Conservation (phyloP, 1,140 invertebrate genomes). For the Philaenus spumarius region DNA sequence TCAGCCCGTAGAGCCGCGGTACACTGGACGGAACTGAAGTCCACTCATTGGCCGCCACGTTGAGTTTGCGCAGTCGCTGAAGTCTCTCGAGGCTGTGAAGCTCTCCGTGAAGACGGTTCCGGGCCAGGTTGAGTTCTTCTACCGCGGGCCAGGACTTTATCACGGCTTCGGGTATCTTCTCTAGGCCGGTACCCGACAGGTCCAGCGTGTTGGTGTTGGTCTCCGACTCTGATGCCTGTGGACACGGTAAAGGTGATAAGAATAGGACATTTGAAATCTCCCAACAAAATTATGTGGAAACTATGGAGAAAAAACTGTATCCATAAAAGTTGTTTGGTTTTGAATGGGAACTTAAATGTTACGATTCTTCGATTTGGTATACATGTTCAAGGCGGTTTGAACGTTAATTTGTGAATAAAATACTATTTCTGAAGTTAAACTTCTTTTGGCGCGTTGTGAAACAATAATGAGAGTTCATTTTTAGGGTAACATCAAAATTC, state of each 20-base stretch:
- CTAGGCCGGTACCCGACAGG: slow-evolving; percentile 51
- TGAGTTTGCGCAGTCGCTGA: slow-evolving; percentile 18
- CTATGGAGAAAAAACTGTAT: too few species aligned
- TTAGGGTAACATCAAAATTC: too few species aligned
- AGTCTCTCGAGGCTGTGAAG: slow-evolving; percentile 23
- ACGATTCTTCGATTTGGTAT: too few species aligned
- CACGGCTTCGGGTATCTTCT: slow-evolving; percentile 49
- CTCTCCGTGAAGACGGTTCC: slow-evolving; percentile 22
- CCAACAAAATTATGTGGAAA: neutral
- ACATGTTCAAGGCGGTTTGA: too few species aligned
- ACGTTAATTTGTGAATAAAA: too few species aligned
- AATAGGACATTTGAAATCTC: neutral
- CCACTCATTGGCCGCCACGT: slow-evolving; percentile 24
- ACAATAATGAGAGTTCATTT: too few species aligned
- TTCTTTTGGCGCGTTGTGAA: too few species aligned
- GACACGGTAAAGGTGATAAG: slow-evolving; percentile 22
- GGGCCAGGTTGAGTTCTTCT: slow-evolving; percentile 23
- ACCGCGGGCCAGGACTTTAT: slow-evolving; percentile 36
- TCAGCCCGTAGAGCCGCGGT: slow-evolving; percentile 43
- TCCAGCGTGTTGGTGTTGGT: slow-evolving; percentile 40
- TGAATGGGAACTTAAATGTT: too few species aligned
- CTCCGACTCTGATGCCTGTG: slow-evolving; percentile 42
- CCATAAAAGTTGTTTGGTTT: too few species aligned
- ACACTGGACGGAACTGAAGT: slow-evolving; percentile 17
- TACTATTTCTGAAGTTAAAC: too few species aligned